Evolutionary conservation across 2,888 invertebrate species (phyloP).

Genomic region (Clitarchus hookeri): DNA sequence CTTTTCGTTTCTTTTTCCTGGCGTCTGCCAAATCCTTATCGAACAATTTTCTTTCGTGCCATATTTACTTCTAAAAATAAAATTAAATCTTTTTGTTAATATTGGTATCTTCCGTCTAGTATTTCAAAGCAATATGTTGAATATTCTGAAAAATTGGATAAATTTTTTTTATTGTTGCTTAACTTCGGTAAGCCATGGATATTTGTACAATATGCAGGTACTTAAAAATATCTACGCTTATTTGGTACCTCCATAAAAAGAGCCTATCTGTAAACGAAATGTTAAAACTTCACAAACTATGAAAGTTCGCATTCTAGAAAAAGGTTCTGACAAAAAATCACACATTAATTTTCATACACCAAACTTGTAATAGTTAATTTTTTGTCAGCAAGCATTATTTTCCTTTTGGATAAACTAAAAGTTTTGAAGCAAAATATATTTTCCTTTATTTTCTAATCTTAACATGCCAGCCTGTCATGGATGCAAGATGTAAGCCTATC

Average conservation of each 20-base stretch:
- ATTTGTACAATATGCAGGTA: background rate
- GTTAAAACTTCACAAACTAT: background rate
- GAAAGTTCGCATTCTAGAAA: too few species aligned
- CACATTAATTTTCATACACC: background rate
- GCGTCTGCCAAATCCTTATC: background rate
- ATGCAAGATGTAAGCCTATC: too few species aligned
- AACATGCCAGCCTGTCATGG: too few species aligned
- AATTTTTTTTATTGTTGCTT: background rate
- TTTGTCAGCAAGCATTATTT: background rate
- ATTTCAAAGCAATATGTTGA: background rate
- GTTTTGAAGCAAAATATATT: too few species aligned
- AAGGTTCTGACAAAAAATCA: too few species aligned
- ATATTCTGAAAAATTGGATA: background rate
- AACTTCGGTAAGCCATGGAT: background rate
- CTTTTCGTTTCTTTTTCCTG: background rate
- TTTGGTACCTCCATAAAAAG: too few species aligned
- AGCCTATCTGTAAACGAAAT: too few species aligned
- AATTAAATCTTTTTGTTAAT: background rate
- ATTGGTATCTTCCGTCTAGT: too few species aligned
- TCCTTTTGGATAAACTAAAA: background rate
- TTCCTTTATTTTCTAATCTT: too few species aligned
- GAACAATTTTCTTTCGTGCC: background rate
- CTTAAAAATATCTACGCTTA: too few species aligned
- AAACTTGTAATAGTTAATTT: background rate
- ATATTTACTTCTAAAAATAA: background rate